Base-by-base conservation (phyloP, 2,113 vertebrate genomes). In the Pelvicachromis taeniatus region DNA sequence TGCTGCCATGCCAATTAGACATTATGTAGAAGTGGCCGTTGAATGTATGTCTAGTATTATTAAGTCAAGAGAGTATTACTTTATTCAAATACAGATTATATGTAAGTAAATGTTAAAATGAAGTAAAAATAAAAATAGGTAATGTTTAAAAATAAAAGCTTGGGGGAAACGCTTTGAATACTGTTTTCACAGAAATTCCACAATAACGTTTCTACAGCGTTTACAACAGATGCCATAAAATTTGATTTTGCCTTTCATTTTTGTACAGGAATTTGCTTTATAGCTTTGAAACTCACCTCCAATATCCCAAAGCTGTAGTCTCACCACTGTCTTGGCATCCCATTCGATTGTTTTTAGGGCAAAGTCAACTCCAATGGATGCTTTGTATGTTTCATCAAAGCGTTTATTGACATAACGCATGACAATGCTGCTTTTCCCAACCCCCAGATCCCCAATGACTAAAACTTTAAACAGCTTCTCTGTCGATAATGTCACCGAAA, bases 281-380 rank as follows among this genome's bases (percentile, higher is more conserved):
- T 52, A 75, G 11, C n/a, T 52, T 75, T 75, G 17, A 29, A 50
- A 75, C 70, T 94, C 91, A 97, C 97, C 97, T 93, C 97, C 96
- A 31, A 97, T 97, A 85, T 98, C 97, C 97, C 97, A 98, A 5
- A 98, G 95, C 93, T 98, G 97, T 92, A 98, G 93, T 86, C 97
- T 95, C 90, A 97, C 97, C 81, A 97, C 88, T 1, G 96, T 98
- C 84, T 91, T 93, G 79, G 79, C 84, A 84, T 97, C 97, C 97
- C 96, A 97, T 86, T 94, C 91, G 55, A 97, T 91, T 4, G 97
- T 96, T 93, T 98, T 97, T 48, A 97, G 95, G 0, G 96, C 95
- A 55, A 98, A 98, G 88, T 98, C 97, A 84, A 98, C 97, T 10
- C 97, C 97, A 85, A 97, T 96, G 29, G 97, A 96, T 81, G 95